Conservation (phyloP, 1,140 invertebrate genomes). For the Drosophila jambulina region DNA sequence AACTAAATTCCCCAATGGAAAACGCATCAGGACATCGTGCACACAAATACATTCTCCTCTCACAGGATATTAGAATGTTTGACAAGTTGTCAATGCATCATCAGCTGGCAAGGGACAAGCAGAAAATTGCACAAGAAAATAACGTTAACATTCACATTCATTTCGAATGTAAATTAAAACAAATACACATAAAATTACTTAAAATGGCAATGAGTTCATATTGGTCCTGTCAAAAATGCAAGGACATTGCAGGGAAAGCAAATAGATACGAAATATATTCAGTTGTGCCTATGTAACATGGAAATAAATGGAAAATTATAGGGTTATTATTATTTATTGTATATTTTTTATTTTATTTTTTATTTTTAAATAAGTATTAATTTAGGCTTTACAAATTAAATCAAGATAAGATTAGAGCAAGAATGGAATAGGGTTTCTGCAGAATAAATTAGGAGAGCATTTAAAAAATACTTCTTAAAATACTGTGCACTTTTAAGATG, state of each 20-base stretch:
- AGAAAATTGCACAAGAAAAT: constrained; percentile 42
- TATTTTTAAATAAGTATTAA: not conserved
- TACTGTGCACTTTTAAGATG: not conserved
- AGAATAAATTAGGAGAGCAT: too few species aligned
- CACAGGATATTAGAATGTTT: constrained; percentile 54
- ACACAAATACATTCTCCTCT: constrained; percentile 11
- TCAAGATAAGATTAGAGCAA: not conserved
- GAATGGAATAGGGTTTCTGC: not conserved
- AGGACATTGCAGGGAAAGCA: constrained; percentile 10
- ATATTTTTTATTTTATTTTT: not conserved
- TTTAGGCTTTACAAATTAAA: not conserved
- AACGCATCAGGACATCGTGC: constrained; percentile 5
- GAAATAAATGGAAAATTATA: not conserved
- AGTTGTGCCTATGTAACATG: not conserved
- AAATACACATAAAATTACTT: constrained; percentile 78
- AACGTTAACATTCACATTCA: constrained; percentile 35
- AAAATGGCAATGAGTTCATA: constrained; percentile 43
- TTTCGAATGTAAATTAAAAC: constrained; percentile 64
- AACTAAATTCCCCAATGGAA: constrained; percentile 55
- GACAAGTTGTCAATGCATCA: constrained; percentile 68
- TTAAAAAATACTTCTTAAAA: too few species aligned
- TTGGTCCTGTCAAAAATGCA: constrained; percentile 30
- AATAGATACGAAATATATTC: constrained; percentile 11
- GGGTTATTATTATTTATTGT: not conserved
- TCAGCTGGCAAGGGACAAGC: constrained; percentile 3